These are phyloP conservation scores for Eurystomus glaucurus DNA, from an alignment of 2,797 vertebrate species.

Conservation along the genomic window DNA sequence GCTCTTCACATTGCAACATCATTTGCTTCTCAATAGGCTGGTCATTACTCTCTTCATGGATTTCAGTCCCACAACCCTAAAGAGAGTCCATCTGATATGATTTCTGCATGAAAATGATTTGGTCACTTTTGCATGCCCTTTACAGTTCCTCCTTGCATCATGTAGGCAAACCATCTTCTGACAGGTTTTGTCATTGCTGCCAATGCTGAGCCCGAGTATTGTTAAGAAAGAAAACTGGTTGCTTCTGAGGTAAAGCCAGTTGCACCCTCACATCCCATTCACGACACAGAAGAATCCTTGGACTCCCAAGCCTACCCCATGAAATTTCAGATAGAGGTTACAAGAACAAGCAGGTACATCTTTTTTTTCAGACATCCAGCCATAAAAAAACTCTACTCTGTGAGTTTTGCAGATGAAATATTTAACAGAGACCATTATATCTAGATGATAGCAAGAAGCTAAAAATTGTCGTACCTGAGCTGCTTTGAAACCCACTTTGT, in stretches of 20 bases:
- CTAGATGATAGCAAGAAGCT: background rate
- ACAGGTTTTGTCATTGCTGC: background rate
- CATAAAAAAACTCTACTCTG: background rate
- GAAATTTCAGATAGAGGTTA: background rate
- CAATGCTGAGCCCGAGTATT: background rate
- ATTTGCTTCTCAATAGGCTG: background rate
- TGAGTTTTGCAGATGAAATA: conserved; percentile 18
- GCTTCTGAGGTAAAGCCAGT: background rate
- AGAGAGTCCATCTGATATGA: background rate
- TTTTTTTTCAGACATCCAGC: background rate
- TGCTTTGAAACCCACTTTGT: background rate
- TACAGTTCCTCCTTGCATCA: background rate
- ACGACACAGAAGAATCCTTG: rapidly evolving
- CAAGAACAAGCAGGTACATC: background rate
- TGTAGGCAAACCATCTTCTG: background rate
- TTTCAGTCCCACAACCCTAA: background rate
- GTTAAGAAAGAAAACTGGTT: background rate
- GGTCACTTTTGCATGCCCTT: conserved; percentile 4
- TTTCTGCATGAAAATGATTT: conserved; percentile 36
- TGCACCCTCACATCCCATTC: background rate
- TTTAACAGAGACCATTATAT: background rate
- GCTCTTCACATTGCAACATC: background rate
- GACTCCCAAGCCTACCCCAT: background rate
- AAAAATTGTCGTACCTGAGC: background rate
- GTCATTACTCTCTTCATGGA: background rate